These are phyloP conservation scores for Silurus aristotelis DNA, from an alignment of 2,797 vertebrate genomes.

Conservation along the genomic window DNA sequence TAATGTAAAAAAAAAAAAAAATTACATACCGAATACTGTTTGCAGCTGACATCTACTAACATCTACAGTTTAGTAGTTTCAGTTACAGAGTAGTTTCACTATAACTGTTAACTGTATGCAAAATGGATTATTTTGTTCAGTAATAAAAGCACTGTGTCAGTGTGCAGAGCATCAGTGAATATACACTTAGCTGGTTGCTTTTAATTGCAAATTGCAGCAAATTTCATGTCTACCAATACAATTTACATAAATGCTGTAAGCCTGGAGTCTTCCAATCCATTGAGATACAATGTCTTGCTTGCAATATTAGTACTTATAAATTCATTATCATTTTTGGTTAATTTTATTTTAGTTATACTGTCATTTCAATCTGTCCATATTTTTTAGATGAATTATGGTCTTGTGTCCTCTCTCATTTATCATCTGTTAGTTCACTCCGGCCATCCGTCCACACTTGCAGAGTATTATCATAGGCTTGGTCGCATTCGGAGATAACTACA, in stretches of 20 bases:
- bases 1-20: neutral
- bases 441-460: constrained; percentile 88
- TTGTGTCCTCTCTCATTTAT: neutral
- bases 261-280: neutral
- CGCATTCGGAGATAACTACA: constrained; percentile 92
- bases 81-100: neutral
- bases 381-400: neutral
- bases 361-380: neutral
- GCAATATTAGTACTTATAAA: neutral
- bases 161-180: neutral
- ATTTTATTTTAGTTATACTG: neutral
- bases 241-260: neutral
- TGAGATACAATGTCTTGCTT: neutral
- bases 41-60: neutral
- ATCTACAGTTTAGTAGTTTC: neutral
- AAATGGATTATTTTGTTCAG: neutral
- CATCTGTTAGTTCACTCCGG: constrained; percentile 81
- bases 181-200: neutral
- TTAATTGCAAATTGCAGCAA: neutral
- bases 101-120: neutral
- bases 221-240: neutral
- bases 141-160: neutral
- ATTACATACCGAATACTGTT: no score
- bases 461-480: constrained; percentile 89
- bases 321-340: neutral